phyloP scores from a whole-genome alignment of 1,140 invertebrate species.

The Pogonus chalceus region DNA sequence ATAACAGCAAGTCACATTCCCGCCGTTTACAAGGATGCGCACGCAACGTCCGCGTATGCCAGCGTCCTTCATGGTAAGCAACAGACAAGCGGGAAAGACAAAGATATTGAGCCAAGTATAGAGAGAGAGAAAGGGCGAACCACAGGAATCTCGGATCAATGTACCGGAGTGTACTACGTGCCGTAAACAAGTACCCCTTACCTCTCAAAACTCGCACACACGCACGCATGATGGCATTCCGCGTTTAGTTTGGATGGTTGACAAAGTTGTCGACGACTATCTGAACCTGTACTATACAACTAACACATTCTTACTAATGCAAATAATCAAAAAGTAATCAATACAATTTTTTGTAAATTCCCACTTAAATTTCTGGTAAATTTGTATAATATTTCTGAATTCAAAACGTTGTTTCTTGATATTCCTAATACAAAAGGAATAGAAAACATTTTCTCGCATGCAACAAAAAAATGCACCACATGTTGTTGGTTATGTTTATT shows the following conservation, averaged over 20 bases:
- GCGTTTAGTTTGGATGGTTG: background rate
- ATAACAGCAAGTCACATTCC: too few species aligned
- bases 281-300: too few species aligned
- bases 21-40: background rate
- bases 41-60: background rate
- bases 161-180: conserved; percentile 3
- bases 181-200: conserved; percentile 1
- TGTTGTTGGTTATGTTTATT: too few species aligned
- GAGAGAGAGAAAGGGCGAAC: background rate
- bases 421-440: too few species aligned
- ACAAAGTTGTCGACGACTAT: background rate
- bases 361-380: too few species aligned
- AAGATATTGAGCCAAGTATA: background rate
- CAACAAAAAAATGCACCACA: too few species aligned
- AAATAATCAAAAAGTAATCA: too few species aligned
- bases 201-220: background rate
- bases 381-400: too few species aligned
- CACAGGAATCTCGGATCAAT: conserved; percentile 4
- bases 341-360: too few species aligned
- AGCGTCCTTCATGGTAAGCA: background rate
- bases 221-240: background rate
- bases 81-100: background rate
- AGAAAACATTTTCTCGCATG: too few species aligned
- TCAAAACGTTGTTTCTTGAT: too few species aligned
- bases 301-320: too few species aligned